Evolutionary conservation across 2,888 invertebrate species (phyloP), one percentile per base, ranked within the genome.

Genomic region (Netelia fuscicornis): DNA sequence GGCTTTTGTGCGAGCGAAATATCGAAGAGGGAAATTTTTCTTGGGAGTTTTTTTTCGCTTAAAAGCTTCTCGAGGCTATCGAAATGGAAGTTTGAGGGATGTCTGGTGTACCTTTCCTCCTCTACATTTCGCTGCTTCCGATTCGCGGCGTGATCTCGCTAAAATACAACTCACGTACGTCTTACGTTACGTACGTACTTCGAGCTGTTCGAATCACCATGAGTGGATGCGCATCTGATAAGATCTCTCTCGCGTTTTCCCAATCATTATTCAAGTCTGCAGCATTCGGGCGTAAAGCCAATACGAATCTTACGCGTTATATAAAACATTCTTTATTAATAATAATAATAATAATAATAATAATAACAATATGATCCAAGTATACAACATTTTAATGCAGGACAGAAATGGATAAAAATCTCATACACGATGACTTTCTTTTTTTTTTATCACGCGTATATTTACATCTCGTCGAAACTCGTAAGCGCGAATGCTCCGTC

Each of bases 1-100:
- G 76, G 56, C 72, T 23, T 60, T 79, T 79, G 54, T 65, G 56
- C 42, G 58, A 77, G 71, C 71, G 64, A 72, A 64, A 54, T 2
- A 56, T 62, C 23, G 10, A 42, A 20, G 20, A 67, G 11, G 48
- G 52, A 44, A 13, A 52, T 52, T 52, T 68, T 68, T 11, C 37
- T n/a, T 30, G 25, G 37, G 5, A 37, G 37, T 17, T 70, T 23
- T 20, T 10, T 13, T 20, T 30, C 48, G 9, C 71, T 42, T 9
- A 37, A 42, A 71, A 58, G 37, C 11, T 71, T 71, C 8, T 42
- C 58, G 37, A 20, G 42, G 42, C 11, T 13, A 48, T 13, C 13
- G 48, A 13, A 3, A n/a, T 30, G 25, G 13, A 48, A 48, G 48
- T 13, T 48, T 48, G 13, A 48, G 48, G 48, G 11, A 48, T 48